A percentile compares a stretch with the other conserved stretches of the same genome.
phyloP scores from a whole-genome alignment of 2,888 invertebrate genomes.

The Listrodromus nycthemerus region DNA sequence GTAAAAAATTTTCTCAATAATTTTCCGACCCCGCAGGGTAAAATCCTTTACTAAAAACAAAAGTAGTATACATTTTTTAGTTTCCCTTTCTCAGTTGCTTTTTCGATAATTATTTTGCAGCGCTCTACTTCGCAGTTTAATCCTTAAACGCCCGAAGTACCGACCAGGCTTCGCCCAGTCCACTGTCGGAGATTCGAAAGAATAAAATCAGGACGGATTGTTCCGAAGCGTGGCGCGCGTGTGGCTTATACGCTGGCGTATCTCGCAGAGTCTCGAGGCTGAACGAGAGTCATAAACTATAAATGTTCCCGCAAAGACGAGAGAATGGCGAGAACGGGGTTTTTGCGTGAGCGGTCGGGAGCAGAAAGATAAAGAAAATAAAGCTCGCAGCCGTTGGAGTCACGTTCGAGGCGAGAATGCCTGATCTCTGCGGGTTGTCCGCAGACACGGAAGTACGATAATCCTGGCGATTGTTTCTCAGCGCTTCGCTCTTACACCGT shows the following conservation, averaged over 20 bases:
- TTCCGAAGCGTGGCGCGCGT: background rate
- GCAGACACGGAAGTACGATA: constrained; percentile 17
- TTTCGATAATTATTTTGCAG: no score
- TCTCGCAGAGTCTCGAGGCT: background rate
- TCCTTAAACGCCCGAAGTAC: no score
- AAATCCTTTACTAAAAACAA: no score
- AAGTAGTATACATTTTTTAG: no score
- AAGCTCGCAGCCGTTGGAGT: constrained; percentile 5
- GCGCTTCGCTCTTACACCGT: constrained; percentile 3
- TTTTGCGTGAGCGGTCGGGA: constrained; percentile 10
- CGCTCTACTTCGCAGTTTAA: no score
- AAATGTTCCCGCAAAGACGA: background rate
- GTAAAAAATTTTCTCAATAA: no score
- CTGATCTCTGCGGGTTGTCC: constrained; percentile 9
- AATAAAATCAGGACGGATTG: constrained; percentile 22
- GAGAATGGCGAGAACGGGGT: background rate
- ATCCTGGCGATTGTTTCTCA: constrained; percentile 38
- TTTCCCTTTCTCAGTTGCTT: no score
- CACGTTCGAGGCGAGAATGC: constrained; percentile 11
- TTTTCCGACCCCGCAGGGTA: no score
- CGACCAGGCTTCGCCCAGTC: no score
- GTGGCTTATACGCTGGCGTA: background rate
- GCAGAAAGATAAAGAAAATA: constrained; percentile 4
- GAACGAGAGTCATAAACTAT: constrained; percentile 1
- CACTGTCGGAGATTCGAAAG: background rate